These are phyloP conservation scores for Aphelocoma californica DNA, from an alignment of 2,797 vertebrate genomes.

Conservation along the genomic window DNA sequence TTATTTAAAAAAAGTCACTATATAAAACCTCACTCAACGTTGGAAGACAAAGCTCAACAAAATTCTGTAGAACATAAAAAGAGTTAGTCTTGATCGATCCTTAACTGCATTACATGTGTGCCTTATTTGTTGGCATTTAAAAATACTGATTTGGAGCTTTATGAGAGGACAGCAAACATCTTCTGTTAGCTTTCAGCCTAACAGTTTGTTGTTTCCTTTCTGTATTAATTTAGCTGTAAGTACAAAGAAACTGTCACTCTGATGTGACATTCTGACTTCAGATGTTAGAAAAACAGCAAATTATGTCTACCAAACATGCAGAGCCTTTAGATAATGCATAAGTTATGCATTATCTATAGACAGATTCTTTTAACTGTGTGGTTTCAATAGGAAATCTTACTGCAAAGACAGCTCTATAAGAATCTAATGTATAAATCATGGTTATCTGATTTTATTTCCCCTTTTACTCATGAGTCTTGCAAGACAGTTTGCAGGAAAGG, in stretches of 20 bases:
- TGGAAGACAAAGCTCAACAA: neutral
- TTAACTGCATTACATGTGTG: neutral
- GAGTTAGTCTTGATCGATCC: neutral
- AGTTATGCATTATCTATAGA: neutral
- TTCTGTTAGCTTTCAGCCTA: conserved; percentile 12
- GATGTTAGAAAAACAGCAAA: conserved; percentile 22
- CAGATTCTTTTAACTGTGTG: neutral
- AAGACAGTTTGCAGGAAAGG: neutral
- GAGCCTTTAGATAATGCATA: neutral
- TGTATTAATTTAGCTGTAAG: conserved; percentile 11
- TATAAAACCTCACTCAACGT: neutral
- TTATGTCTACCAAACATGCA: neutral
- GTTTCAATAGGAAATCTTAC: neutral
- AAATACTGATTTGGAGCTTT: neutral
- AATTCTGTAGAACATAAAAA: neutral
- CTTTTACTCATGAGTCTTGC: neutral
- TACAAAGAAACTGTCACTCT: conserved; percentile 14
- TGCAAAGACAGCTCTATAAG: neutral
- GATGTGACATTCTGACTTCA: conserved; percentile 39
- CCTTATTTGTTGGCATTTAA: neutral
- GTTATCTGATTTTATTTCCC: neutral
- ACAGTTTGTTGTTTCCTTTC: conserved; percentile 2
- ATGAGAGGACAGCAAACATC: neutral
- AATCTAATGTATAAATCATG: neutral
- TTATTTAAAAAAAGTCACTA: neutral